Conservation (phyloP, 2,113 vertebrate genomes). For the Hoplias malabaricus region DNA sequence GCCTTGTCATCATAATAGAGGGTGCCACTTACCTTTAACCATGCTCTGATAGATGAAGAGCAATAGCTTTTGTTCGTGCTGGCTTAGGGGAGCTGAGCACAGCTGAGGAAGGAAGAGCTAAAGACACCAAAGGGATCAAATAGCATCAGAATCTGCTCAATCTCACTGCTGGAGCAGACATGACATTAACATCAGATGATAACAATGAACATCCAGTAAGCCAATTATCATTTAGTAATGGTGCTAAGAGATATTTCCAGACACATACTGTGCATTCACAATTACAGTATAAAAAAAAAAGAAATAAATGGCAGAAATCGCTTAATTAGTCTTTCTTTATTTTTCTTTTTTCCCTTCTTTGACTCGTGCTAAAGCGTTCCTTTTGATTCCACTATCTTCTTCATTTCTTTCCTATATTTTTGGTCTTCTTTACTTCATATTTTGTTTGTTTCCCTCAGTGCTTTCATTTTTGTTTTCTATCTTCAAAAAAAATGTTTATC, state of each 20-base stretch:
- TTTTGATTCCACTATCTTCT: not conserved
- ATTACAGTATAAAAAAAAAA: slow-evolving; percentile 28
- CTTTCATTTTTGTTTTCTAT: not conserved
- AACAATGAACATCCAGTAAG: slow-evolving; percentile 29
- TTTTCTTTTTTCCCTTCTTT: not conserved
- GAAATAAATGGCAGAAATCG: not conserved
- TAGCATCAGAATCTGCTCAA: not conserved
- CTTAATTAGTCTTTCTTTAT: slow-evolving; percentile 9
- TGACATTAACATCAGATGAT: slow-evolving; percentile 20
- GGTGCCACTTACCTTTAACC: slow-evolving; percentile 68
- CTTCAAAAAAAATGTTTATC: slow-evolving; percentile 12
- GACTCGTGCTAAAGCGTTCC: not conserved
- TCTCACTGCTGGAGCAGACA: slow-evolving; percentile 18
- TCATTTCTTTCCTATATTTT: slow-evolving; percentile 11
- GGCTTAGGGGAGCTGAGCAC: not conserved
- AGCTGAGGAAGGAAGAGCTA: slow-evolving; percentile 41
- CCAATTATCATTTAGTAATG: slow-evolving; percentile 26
- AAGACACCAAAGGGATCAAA: slow-evolving; percentile 10
- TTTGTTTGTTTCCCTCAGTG: not conserved
- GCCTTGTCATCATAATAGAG: slow-evolving; percentile 56
- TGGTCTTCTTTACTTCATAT: not conserved
- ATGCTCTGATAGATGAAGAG: slow-evolving; percentile 57
- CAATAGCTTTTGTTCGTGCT: slow-evolving; percentile 40
- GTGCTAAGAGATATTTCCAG: slow-evolving; percentile 22
- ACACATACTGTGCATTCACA: slow-evolving; percentile 21